Conservation (phyloP, 1,140 invertebrate genomes). For the Argopecten irradians region DNA sequence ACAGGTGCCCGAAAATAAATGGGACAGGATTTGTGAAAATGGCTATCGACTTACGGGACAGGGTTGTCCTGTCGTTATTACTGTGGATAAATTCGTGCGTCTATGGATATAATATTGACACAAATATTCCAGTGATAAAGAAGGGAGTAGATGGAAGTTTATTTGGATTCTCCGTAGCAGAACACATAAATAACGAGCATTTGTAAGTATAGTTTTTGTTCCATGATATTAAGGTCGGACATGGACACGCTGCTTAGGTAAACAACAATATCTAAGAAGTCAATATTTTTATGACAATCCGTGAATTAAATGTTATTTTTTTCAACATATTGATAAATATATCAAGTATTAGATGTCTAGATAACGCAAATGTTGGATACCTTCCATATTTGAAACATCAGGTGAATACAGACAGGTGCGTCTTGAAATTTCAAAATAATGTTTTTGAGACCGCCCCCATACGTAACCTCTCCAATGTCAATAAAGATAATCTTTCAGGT, state of each 20-base stretch:
- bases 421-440: neutral
- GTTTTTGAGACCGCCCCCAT: neutral
- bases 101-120: constrained; percentile 87
- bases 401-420: neutral
- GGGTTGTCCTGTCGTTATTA: neutral
- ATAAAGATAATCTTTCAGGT: neutral
- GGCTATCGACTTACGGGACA: neutral
- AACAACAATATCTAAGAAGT: neutral
- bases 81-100: constrained; percentile 39
- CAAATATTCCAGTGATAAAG: constrained; percentile 89
- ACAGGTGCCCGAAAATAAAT: neutral
- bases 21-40: neutral
- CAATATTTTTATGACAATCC: neutral
- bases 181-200: constrained; percentile 80
- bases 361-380: neutral
- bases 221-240: neutral
- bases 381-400: neutral
- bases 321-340: neutral
- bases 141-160: constrained; percentile 84
- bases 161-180: constrained; percentile 93
- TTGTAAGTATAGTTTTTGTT: constrained; percentile 55
- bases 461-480: neutral
- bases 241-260: neutral
- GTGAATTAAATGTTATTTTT: neutral
- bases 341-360: neutral